Conservation (phyloP, 1,140 invertebrate species). For the Musca vetustissima region DNA sequence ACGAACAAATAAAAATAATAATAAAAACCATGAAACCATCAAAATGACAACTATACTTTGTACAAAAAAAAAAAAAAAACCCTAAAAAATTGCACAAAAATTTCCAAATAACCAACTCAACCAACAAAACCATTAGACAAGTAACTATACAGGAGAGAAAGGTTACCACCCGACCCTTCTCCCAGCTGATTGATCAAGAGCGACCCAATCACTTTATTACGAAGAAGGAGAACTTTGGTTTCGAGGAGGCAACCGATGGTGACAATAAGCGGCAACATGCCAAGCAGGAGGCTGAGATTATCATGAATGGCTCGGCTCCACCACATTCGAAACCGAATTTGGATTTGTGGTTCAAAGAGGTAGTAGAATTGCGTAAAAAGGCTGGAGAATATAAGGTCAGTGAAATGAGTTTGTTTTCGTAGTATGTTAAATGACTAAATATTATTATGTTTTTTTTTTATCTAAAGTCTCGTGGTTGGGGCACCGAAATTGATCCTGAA, state of each 20-base stretch:
- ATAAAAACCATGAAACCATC: background rate
- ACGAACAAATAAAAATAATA: no score
- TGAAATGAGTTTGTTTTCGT: background rate
- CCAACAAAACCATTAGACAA: constrained; percentile 35
- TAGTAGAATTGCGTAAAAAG: constrained; percentile 85
- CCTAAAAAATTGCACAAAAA: constrained; percentile 10
- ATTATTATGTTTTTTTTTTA: constrained; percentile 19
- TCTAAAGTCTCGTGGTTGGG: constrained; percentile 84
- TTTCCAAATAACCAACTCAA: background rate
- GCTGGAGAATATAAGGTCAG: constrained; percentile 89
- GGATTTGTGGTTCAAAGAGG: constrained; percentile 78
- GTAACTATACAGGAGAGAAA: constrained; percentile 52
- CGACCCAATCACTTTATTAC: constrained; percentile 57
- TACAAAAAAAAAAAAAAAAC: constrained; percentile 5
- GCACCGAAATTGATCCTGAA: constrained; percentile 79
- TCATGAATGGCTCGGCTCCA: constrained; percentile 48
- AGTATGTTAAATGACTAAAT: background rate
- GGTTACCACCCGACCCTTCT: constrained; percentile 65
- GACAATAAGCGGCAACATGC: constrained; percentile 35
- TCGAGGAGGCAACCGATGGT: constrained; percentile 39
- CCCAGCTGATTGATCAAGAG: constrained; percentile 72
- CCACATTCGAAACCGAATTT: constrained; percentile 55
- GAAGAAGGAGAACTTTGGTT: constrained; percentile 54
- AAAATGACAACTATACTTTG: background rate
- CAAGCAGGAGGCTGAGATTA: constrained; percentile 31